phyloP scores from a whole-genome alignment of 2,113 vertebrate genomes.

The Ibidorhyncha struthersii region DNA sequence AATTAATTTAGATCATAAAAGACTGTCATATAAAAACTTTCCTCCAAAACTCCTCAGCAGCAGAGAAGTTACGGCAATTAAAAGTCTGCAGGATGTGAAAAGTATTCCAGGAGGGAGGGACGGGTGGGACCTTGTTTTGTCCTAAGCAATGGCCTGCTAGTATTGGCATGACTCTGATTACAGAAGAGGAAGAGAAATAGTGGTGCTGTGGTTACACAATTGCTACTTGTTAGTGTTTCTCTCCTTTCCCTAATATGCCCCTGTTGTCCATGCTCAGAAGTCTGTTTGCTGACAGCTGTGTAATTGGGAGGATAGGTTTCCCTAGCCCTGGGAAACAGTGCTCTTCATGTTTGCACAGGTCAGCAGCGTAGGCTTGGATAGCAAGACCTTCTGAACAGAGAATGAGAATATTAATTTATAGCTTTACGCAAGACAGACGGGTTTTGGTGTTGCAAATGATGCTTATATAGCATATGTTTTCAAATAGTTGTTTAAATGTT shows the following conservation, averaged over 20 bases:
- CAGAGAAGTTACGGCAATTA: not conserved
- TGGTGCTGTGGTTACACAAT: not conserved
- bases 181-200: not conserved
- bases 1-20: not conserved
- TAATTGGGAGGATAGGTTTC: not conserved
- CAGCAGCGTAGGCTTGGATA: not conserved
- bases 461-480: not conserved
- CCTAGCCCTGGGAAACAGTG: not conserved
- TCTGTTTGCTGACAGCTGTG: not conserved
- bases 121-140: not conserved
- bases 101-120: not conserved
- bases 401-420: not conserved
- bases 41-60: not conserved
- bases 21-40: not conserved
- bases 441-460: not conserved
- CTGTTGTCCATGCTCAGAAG: not conserved
- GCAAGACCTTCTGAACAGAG: not conserved
- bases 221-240: not conserved
- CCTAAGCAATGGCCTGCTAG: accelerated
- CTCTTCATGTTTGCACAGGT: not conserved
- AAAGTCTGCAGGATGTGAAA: not conserved
- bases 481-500: not conserved
- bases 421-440: not conserved
- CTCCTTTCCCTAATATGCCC: not conserved
- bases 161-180: not conserved